phyloP scores from a whole-genome alignment of 2,113 vertebrate genomes.

The Tympanuchus pallidicinctus region DNA sequence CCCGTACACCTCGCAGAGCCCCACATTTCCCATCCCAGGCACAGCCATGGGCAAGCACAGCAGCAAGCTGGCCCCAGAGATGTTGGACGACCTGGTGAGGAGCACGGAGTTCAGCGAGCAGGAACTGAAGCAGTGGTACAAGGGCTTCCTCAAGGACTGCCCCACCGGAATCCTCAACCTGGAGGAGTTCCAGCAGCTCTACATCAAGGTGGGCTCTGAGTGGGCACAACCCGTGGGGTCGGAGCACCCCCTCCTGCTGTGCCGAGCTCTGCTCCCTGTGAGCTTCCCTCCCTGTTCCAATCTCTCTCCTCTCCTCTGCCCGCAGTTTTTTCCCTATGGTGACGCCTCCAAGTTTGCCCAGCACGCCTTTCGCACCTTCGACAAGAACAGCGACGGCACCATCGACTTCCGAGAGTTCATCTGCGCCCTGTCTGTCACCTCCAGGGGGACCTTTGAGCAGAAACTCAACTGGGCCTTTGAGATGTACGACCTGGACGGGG shows the following conservation, averaged over 20 bases:
- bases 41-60: conserved; percentile 94
- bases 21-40: neutral
- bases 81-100: conserved; percentile 95
- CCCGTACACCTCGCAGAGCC: rapidly evolving
- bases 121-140: conserved; percentile 99
- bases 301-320: neutral
- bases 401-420: conserved; percentile 99
- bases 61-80: conserved; percentile 96
- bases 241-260: neutral
- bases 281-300: rapidly evolving
- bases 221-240: rapidly evolving
- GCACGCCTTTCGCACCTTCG: conserved; percentile 97
- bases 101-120: conserved; percentile 97
- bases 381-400: conserved; percentile 96
- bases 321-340: conserved; percentile 95
- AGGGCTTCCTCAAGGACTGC: conserved; percentile 98
- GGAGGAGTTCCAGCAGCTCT: conserved; percentile 98
- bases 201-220: conserved; percentile 87
- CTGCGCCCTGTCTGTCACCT: conserved; percentile 95
- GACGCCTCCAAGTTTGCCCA: conserved; percentile 98
- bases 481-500: conserved; percentile 97
- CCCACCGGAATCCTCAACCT: conserved; percentile 96
- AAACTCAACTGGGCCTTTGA: conserved; percentile 99
- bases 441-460: conserved; percentile 97
- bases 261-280: rapidly evolving